These are phyloP conservation scores for Leucopsar rothschildi DNA, from an alignment of 2,113 vertebrate species.

Conservation along the genomic window DNA sequence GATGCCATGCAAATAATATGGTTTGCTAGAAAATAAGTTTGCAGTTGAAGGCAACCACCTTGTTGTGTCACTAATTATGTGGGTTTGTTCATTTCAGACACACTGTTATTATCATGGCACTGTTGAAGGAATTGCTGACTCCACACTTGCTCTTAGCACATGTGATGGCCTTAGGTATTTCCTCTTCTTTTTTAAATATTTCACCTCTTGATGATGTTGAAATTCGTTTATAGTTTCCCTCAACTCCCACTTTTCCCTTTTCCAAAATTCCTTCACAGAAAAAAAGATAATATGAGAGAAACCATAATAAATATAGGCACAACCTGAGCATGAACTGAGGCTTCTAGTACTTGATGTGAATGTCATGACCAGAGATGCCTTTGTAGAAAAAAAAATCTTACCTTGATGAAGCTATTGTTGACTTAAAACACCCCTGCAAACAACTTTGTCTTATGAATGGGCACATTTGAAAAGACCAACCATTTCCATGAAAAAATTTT, in stretches of 20 bases:
- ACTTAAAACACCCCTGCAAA: background rate
- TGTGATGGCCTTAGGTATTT: conserved; percentile 71
- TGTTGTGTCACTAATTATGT: background rate
- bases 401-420: background rate
- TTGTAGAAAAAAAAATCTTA: background rate
- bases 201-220: background rate
- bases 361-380: background rate
- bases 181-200: background rate
- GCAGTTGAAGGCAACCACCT: background rate
- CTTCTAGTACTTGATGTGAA: background rate
- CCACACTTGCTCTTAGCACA: conserved; percentile 57
- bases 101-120: conserved; percentile 69
- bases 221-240: background rate
- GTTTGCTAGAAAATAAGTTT: background rate
- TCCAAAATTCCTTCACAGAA: background rate
- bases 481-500: background rate
- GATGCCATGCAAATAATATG: background rate
- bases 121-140: conserved; percentile 60
- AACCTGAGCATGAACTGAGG: background rate
- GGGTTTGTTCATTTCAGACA: conserved; percentile 55
- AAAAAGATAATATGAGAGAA: background rate
- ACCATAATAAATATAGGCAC: background rate
- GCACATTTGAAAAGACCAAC: background rate
- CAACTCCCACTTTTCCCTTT: background rate
- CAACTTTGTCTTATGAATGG: background rate